Evolutionary conservation across 2,888 invertebrate species (phyloP).

Genomic region (Hemaris fuciformis): DNA sequence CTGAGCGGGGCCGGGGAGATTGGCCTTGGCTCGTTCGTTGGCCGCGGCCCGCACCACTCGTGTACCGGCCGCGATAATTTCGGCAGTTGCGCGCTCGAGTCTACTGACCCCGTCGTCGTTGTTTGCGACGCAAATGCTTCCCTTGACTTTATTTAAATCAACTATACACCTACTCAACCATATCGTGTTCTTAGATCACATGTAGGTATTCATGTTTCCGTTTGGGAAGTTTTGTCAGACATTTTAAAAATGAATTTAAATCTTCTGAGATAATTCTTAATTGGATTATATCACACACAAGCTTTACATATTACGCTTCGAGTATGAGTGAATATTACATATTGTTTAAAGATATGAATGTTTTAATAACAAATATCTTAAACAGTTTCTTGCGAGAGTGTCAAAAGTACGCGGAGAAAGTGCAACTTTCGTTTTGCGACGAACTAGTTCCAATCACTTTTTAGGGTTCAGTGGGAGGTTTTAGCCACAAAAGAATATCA

Average conservation of each 20-base stretch:
- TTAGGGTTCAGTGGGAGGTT: conserved; percentile 17
- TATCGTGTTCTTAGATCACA: neutral
- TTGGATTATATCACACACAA: too few species aligned
- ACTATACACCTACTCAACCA: conserved; percentile 39
- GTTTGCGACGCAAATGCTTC: conserved; percentile 77
- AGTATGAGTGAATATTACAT: neutral
- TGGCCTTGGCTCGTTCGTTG: conserved; percentile 77
- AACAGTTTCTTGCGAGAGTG: neutral
- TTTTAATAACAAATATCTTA: neutral
- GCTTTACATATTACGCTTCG: too few species aligned
- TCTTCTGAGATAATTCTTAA: neutral
- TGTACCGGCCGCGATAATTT: conserved; percentile 75
- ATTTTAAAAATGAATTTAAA: neutral
- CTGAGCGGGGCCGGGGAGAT: conserved; percentile 32
- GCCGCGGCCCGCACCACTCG: conserved; percentile 61
- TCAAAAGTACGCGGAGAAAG: conserved; percentile 58
- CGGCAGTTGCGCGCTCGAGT: conserved; percentile 72
- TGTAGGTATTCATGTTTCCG: neutral
- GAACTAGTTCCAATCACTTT: conserved; percentile 57
- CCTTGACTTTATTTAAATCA: conserved; percentile 79
- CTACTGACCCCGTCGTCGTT: conserved; percentile 77
- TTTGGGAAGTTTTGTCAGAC: neutral
- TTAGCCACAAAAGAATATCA: neutral
- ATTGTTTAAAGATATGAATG: neutral
- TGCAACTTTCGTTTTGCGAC: conserved; percentile 66